Percentiles rank a stretch among this genome's conserved stretches.
Conservation (phyloP, 2,888 invertebrate genomes). For the Acanthosepion esculentum region DNA sequence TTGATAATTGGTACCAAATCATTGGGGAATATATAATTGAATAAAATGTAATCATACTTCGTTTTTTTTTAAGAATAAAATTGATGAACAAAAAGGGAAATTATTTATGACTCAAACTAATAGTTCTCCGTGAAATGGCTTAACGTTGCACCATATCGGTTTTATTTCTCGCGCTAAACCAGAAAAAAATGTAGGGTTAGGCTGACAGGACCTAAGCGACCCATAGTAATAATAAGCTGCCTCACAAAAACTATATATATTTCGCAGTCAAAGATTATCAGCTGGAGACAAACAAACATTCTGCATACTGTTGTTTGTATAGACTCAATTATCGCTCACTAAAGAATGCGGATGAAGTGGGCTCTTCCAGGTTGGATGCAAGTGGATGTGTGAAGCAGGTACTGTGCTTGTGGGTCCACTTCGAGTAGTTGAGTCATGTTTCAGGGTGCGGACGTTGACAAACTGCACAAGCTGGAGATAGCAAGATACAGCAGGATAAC, state of each 20-base stretch:
- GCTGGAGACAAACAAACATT: neutral
- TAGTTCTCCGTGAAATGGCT: no score
- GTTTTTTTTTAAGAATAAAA: no score
- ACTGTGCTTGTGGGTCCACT: neutral
- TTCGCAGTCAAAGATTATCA: neutral
- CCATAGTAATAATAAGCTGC: neutral
- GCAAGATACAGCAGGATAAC: neutral
- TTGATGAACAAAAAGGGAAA: no score
- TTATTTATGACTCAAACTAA: no score
- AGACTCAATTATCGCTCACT: neutral
- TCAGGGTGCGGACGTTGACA: conserved; percentile 33
- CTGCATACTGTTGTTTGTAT: neutral
- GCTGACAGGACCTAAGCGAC: neutral
- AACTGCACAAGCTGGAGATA: neutral
- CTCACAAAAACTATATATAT: neutral
- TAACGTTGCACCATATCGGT: no score
- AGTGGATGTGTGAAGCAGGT: neutral
- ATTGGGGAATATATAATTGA: no score
- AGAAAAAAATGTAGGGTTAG: no score
- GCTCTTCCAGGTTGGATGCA: neutral
- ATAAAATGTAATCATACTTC: no score
- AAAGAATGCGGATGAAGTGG: neutral
- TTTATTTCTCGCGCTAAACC: no score
- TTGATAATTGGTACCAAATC: no score
- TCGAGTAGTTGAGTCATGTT: neutral